Conservation (phyloP, 1,140 invertebrate genomes). For the Trinorchestia longiramus region DNA sequence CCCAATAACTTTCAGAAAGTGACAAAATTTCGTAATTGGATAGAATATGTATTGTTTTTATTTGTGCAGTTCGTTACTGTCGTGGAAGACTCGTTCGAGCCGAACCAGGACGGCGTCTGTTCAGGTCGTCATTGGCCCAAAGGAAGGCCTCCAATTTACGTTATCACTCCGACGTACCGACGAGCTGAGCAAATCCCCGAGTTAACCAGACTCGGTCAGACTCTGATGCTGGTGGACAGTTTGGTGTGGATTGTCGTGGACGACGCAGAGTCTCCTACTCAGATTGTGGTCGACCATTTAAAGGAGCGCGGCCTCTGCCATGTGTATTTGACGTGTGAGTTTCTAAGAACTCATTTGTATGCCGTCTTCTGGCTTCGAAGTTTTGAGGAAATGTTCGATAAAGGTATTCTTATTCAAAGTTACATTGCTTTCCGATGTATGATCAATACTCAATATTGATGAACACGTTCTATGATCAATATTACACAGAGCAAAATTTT, state of each 20-base stretch:
- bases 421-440: neutral
- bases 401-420: neutral
- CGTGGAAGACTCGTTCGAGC: neutral
- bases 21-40: neutral
- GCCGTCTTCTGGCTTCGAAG: neutral
- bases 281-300: constrained; percentile 75
- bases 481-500: neutral
- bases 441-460: neutral
- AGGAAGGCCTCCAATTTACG: constrained; percentile 73
- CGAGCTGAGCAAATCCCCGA: constrained; percentile 76
- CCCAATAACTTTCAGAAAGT: neutral
- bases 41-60: neutral
- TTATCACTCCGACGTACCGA: constrained; percentile 81
- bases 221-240: constrained; percentile 73
- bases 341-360: constrained; percentile 58
- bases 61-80: neutral
- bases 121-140: constrained; percentile 53
- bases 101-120: constrained; percentile 18
- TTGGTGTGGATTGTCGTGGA: constrained; percentile 77
- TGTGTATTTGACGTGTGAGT: constrained; percentile 78
- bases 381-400: neutral
- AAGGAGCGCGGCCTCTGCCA: constrained; percentile 78
- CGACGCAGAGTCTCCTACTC: constrained; percentile 72
- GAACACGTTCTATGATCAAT: neutral
- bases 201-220: constrained; percentile 74